phyloP scores from a whole-genome alignment of 2,888 invertebrate species.

The Lasioglossum figueresi region DNA sequence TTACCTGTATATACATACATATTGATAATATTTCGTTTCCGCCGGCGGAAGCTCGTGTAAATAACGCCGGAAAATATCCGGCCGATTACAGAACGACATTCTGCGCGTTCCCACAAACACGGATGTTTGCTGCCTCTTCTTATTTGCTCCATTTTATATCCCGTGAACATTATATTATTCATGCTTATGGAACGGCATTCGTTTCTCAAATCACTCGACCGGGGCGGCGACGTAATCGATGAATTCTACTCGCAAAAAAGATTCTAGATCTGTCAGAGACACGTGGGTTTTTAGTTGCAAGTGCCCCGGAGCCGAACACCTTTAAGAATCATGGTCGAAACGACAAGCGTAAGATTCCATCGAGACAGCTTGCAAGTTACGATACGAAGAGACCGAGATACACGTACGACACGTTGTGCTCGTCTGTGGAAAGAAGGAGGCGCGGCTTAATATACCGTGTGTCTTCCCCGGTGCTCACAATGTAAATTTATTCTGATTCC shows the following conservation, averaged over 20 bases:
- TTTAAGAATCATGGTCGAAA: background rate
- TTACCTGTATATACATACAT: background rate
- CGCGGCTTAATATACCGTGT: slow-evolving; percentile 27
- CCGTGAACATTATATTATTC: background rate
- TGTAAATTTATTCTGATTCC: slow-evolving; percentile 53
- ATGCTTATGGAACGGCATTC: background rate
- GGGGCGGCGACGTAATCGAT: background rate
- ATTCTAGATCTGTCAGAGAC: background rate
- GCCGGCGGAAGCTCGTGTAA: background rate
- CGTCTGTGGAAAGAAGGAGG: background rate
- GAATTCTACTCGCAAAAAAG: background rate
- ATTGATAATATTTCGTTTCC: slow-evolving; percentile 33
- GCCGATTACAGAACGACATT: slow-evolving; percentile 9
- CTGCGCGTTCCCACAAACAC: background rate
- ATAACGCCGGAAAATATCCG: slow-evolving; percentile 10
- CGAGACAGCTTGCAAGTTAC: background rate
- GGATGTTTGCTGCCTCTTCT: background rate
- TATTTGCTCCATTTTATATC: background rate
- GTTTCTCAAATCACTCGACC: background rate
- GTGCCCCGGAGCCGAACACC: background rate
- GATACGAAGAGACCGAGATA: background rate
- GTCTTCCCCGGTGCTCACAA: slow-evolving; percentile 19
- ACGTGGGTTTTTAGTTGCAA: background rate
- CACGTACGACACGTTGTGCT: slow-evolving; percentile 2
- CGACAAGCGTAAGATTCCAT: background rate